Base-by-base conservation (phyloP, 2,888 invertebrate species). In the Nineta flava region DNA sequence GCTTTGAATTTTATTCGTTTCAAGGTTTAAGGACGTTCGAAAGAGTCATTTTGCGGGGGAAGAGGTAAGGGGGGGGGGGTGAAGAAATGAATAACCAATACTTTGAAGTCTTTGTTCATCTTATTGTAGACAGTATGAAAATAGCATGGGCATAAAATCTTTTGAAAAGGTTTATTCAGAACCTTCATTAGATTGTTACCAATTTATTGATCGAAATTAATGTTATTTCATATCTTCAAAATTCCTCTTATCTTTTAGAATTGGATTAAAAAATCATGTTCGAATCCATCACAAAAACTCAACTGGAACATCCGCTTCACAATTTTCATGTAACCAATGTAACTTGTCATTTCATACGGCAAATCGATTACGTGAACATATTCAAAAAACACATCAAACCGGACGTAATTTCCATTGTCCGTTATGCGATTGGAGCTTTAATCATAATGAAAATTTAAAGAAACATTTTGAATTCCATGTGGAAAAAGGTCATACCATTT, bases 391-490 rank as follows among this genome's bases (percentile, higher is more conserved):
- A 1, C 48, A 48, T 16, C 41, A 31, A 42, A 42, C 34, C 12
- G 40, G 16, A 10, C 10, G 17, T 5, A 42, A 26, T 13, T 48
- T 34, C 32, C 12, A 41, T 13, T 48, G 48, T 19, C 48, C 48
- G 3, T 31, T 48, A 16, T 48, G 48, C 17, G 48, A 48, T 31
- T 48, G 48, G 48, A 26, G 19, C 12, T 48, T 42, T 16, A 15
- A 42, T 21, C 42, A 42, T 31, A 41, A 48, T 15, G 17, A 15
- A 9, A 48, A 48, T 21, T 26, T 48, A 17, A 21, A 41, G 15
- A 48, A 48, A 42, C 48, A 48, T 43, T 48, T 48, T 12, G 48
- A 48, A 13, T 19, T 42, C 13, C 48, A 48, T 31, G 31, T 48
- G 17, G 48, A 48, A 32, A 48, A 48, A 31, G 48, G 48, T 15